Evolutionary conservation across 2,797 vertebrate genomes (phyloP), one percentile per base, ranked within the genome.

Genomic region (Megalops cyprinoides): DNA sequence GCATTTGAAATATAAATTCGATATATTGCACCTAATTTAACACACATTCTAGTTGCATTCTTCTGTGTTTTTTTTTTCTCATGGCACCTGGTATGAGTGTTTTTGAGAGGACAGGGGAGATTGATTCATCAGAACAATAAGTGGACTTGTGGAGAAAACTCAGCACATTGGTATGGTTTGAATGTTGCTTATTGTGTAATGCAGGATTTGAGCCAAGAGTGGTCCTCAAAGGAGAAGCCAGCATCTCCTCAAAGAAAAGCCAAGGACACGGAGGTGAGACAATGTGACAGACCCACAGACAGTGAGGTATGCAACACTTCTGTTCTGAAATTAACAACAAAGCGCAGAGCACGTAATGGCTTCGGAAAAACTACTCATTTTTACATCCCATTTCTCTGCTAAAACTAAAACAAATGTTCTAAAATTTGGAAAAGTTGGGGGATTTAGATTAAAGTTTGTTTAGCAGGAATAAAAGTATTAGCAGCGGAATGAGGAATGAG

Each of bases 191-290:
- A 4, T 69, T 69, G 23, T 18, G 15, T 20, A 18, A 39, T 34
- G 82, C 85, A 82, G 67, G 92, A 84, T 75, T 60, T 31, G 65
- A 42, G 65, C 42, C 7, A 8, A 15, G 87, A 90, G 69, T 51
- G 7, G 5, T 51, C 44, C 4, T 80, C 83, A 20, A 92, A 94
- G 85, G 93, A 94, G 28, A 93, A 88, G 85, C 89, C 91, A 0
- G 80, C 20, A 2, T 91, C 92, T 46, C 92, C 65, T 42, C 37
- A 92, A 34, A 69, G 65, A 20, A 69, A 6, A 69, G 9, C 6
- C 4, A 23, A 42, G 37, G 37, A 69, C 18, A 7, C n/a, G 65
- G 65, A 42, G 84, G 88, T 85, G 83, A 84, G 88, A 60, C 91
- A 92, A 67, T 60, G 88, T 84, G 93, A 90, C 82, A 91, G 88